Base-by-base conservation (phyloP, 35 echinoderm and acorn worm genomes). In the Lytechinus pictus region DNA sequence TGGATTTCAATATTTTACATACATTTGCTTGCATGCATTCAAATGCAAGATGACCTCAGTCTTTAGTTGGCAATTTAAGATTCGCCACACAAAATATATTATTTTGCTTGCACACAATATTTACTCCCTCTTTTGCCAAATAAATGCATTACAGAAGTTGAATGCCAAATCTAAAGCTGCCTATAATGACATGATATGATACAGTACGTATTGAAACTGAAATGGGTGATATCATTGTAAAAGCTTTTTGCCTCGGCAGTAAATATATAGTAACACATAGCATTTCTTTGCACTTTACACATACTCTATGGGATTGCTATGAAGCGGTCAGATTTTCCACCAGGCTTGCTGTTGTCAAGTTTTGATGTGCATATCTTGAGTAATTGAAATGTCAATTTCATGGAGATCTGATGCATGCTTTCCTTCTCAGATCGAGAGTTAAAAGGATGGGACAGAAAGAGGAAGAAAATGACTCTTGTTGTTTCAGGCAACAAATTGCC, bases 371-470 rank as follows among this genome's bases (percentile, higher is more conserved):
- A 79, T 79, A 79, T 79, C 66, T 79, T 79, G 66, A 79, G 66
- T 79, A 79, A 79, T 79, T 79, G 66, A 79, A 79, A 79, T 79
- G 66, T 79, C 66, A 79, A 79, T 79, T 79, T n/a, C 66, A 79
- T 79, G 66, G 66, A 79, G 66, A 79, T 79, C 19, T 79, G 66
- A 79, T 4, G 66, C 66, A 16, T 79, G 66, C 66, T 79, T 79
- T 79, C 19, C 21, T 24, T 79, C 19, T 19, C 66, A 79, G 8
- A 5, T n/a, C 19, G 66, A 79, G 66, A 79, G 66, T 24, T 79
- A 24, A 79, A 24, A 79, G 66, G 19, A 79, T 19, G 21, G 66
- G 66, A 79, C 66, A 7, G 66, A 79, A 16, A n/a, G 19, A 6
- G 16, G n/a, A 24, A 79, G 66, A 79, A 24, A 79, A 6, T 79